Conservation (phyloP, 2,888 invertebrate species). For the Cryptophagus acutangulus region DNA sequence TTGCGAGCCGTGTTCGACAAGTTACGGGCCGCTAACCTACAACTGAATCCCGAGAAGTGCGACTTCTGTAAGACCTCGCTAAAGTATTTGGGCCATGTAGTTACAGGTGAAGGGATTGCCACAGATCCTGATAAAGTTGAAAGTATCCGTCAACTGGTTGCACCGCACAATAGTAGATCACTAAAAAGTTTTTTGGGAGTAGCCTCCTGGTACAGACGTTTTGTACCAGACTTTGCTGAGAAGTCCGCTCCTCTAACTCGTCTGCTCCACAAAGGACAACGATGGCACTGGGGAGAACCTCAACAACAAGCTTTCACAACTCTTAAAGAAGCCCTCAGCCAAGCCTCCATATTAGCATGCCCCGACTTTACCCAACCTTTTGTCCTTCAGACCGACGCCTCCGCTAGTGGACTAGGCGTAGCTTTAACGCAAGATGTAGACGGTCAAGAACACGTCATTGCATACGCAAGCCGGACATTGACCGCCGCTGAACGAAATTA, state of each 20-base stretch:
- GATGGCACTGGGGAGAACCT: no score
- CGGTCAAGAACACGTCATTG: constrained; percentile 6
- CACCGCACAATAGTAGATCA: constrained; percentile 24
- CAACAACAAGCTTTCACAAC: no score
- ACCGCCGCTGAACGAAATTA: constrained; percentile 4
- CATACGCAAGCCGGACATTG: constrained; percentile 6
- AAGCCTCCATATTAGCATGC: constrained; percentile 15
- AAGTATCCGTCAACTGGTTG: neutral
- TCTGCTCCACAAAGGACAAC: constrained; percentile 1
- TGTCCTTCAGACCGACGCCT: constrained; percentile 24
- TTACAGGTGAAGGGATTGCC: neutral
- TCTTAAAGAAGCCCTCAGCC: no score
- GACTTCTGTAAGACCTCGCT: neutral
- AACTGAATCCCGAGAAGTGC: neutral
- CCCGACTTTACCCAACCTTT: constrained; percentile 22
- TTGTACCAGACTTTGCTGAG: constrained; percentile 17
- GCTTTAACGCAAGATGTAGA: constrained; percentile 21
- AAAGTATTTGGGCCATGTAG: neutral
- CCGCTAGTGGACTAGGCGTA: constrained; percentile 25
- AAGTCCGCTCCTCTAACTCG: neutral
- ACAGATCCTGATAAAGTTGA: neutral
- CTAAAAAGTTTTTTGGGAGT: constrained; percentile 32
- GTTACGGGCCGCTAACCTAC: neutral
- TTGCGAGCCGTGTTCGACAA: constrained; percentile 10
- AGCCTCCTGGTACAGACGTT: constrained; percentile 33